These are phyloP conservation scores for Erpetoichthys calabaricus DNA, from an alignment of 2,797 vertebrate genomes.

Conservation along the genomic window DNA sequence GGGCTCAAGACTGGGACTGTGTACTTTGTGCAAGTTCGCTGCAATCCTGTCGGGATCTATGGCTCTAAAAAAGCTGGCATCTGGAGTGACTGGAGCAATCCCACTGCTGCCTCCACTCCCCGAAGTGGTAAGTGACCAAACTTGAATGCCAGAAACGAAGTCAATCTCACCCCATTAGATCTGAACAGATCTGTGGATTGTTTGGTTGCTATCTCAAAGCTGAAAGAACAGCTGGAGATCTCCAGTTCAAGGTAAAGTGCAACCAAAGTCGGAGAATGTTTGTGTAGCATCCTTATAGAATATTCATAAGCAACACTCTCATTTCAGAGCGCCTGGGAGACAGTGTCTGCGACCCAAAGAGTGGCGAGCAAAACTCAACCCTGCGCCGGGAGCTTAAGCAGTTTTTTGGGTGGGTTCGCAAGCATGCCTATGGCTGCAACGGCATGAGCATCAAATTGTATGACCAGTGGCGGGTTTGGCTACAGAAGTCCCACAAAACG, in stretches of 20 bases:
- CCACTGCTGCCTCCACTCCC: constrained; percentile 86
- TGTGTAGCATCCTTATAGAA: too few relatives aligned
- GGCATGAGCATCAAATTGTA: constrained; percentile 95
- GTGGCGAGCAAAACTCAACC: constrained; percentile 79
- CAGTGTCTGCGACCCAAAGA: constrained; percentile 50
- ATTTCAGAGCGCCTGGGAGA: constrained; percentile 48
- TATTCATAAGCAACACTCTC: too few relatives aligned
- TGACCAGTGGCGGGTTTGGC: constrained; percentile 94
- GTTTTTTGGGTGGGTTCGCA: constrained; percentile 96
- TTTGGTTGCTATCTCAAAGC: too few relatives aligned
- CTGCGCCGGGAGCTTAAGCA: constrained; percentile 88
- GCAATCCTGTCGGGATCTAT: constrained; percentile 89
- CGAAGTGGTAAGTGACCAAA: constrained; percentile 62
- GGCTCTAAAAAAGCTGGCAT: constrained; percentile 91
- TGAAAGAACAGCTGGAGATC: too few relatives aligned
- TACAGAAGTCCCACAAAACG: constrained; percentile 95
- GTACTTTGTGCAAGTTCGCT: constrained; percentile 96
- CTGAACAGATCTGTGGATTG: too few relatives aligned
- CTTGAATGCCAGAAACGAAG: background rate
- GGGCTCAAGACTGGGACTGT: constrained; percentile 83
- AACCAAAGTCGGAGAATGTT: too few relatives aligned
- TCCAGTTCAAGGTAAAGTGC: too few relatives aligned
- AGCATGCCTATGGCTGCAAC: constrained; percentile 85
- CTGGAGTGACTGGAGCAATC: constrained; percentile 96
- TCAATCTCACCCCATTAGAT: too few relatives aligned